Percentiles rank a stretch among this genome's conserved stretches.
Evolutionary conservation across 37 sponge, comb jelly and placozoan species (phyloP).

Genomic region (Halichondria panicea): DNA sequence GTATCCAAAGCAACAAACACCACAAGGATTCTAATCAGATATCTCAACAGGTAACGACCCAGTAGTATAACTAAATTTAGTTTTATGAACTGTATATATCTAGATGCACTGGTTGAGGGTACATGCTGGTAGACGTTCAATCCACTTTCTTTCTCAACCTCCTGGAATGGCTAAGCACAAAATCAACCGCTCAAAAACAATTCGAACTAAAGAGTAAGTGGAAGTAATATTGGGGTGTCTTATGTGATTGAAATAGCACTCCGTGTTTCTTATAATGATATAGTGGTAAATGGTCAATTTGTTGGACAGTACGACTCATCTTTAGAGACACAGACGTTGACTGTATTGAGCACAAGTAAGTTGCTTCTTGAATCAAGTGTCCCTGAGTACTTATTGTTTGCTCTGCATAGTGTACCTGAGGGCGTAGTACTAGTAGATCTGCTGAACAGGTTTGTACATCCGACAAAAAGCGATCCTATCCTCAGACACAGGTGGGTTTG

Average conservation of each 20-base stretch:
- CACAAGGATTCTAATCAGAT: not conserved
- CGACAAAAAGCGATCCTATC: slow-evolving; percentile 44
- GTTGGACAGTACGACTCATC: not conserved
- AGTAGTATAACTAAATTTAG: slow-evolving; percentile 1
- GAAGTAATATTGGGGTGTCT: too few relatives aligned
- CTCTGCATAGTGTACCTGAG: slow-evolving; percentile 48
- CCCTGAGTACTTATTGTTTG: not conserved
- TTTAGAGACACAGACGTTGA: not conserved
- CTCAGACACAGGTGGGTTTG: slow-evolving; percentile 46
- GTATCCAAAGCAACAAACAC: not conserved
- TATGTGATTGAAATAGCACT: too few relatives aligned
- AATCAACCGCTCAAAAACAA: too few relatives aligned
- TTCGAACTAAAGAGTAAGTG: too few relatives aligned
- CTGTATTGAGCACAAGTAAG: not conserved
- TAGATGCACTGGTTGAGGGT: not conserved
- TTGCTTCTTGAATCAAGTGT: too few relatives aligned
- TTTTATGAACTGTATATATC: not conserved
- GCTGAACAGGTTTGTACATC: slow-evolving; percentile 53
- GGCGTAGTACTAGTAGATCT: slow-evolving; percentile 19
- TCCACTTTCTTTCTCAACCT: too few relatives aligned
- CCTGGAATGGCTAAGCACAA: too few relatives aligned
- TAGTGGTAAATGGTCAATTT: too few relatives aligned
- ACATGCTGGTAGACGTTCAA: too few relatives aligned
- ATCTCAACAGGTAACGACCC: not conserved
- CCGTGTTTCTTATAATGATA: too few relatives aligned